A percentile compares a stretch with the other conserved stretches of the same genome.
Conservation (phyloP, 2,888 invertebrate genomes). For the Sericinus montela region DNA sequence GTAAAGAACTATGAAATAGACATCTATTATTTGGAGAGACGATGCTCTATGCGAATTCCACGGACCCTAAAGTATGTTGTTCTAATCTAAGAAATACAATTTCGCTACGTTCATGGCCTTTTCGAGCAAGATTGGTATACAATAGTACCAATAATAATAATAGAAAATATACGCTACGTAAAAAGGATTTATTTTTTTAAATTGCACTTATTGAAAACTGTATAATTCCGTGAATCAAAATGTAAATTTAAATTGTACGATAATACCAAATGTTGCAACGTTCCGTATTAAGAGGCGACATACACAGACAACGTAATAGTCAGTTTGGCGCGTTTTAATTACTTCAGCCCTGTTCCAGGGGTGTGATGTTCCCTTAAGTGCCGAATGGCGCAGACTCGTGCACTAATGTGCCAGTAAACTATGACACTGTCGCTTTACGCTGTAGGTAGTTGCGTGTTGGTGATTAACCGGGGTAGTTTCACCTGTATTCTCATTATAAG, state of each 20-base stretch:
- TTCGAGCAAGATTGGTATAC: no score
- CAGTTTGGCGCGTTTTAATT: slow-evolving; percentile 74
- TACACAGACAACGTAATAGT: slow-evolving; percentile 45
- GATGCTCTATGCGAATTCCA: no score
- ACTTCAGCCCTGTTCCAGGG: slow-evolving; percentile 65
- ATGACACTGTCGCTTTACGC: slow-evolving; percentile 43
- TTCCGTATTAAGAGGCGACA: slow-evolving; percentile 13
- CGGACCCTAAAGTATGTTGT: no score
- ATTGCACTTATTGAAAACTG: no score
- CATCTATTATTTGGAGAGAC: no score
- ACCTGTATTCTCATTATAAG: slow-evolving; percentile 37
- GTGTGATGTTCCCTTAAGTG: slow-evolving; percentile 68
- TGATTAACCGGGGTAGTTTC: slow-evolving; percentile 21
- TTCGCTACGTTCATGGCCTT: no score
- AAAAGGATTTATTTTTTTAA: no score
- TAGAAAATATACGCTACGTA: no score
- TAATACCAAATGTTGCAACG: slow-evolving; percentile 3
- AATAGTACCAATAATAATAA: no score
- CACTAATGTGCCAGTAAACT: slow-evolving; percentile 64
- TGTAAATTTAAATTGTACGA: slow-evolving; percentile 1
- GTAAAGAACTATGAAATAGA: no score
- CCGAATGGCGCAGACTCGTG: slow-evolving; percentile 38
- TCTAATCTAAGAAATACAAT: no score
- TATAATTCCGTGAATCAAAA: background rate
- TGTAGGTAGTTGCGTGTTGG: slow-evolving; percentile 20